Evolutionary conservation across 2,888 invertebrate species (phyloP), one percentile per base, ranked within the genome.

Genomic region (Mesoligia furuncula): DNA sequence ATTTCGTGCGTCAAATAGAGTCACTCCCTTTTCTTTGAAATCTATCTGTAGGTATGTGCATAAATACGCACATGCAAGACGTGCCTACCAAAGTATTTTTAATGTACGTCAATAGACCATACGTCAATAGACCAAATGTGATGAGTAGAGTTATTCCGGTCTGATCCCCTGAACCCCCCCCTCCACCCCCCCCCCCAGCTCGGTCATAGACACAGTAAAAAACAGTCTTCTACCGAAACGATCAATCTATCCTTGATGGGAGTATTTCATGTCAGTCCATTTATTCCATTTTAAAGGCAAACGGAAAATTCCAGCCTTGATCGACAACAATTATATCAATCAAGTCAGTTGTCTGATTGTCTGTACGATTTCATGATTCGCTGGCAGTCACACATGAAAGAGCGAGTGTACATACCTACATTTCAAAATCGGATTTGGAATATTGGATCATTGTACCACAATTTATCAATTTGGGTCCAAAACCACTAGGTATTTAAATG

Each of bases 261-360:
- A 73, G 77, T 81, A 71, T 80, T 81, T 86, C 71, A 77, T 78
- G 68, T 74, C 69, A 72, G 78, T 83, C 73, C 71, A 86, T 85
- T 84, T 84, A 84, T 90, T 85, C 86, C 88, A 93, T 90, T 93
- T 92, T 91, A 93, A 87, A 89, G 87, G 76, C 91, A 89, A 89
- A 91, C 90, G 95, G 95, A 95, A 95, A 93, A 94, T 95, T 95
- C 95, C 95, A 87, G 90, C 90, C 86, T 88, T 90, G 92, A 93
- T 94, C 92, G 88, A 83, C 88, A 90, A 89, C 94, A 94, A 95
- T 95, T 94, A 94, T 86, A 89, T 90, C 94, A 93, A 95, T 95
- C 92, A 92, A 94, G 90, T 75, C 87, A 79, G 89, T 88, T 87
- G 90, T 82, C 87, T 89, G 86, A 90, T 89, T 88, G 90, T 80